Percentiles rank a stretch among this genome's conserved stretches.
Conservation (phyloP, 2,113 vertebrate species). For the Chloebia gouldiae region DNA sequence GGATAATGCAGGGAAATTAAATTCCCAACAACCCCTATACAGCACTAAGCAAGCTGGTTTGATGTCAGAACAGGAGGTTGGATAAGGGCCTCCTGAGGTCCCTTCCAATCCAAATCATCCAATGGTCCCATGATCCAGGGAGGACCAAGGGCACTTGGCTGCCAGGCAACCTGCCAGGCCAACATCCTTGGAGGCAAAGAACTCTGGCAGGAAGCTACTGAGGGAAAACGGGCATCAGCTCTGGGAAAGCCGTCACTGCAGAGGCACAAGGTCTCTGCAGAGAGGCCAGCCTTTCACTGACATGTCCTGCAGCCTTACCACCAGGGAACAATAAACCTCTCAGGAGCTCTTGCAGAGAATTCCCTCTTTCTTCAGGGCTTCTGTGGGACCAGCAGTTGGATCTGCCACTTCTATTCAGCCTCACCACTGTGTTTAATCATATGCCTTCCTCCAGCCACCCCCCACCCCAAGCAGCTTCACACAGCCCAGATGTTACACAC, state of each 20-base stretch:
- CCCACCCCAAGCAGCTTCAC: fast-evolving
- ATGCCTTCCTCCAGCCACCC: neutral
- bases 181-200: neutral
- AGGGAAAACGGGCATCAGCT: neutral
- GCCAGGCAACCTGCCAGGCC: conserved; percentile 33
- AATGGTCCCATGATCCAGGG: neutral
- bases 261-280: conserved; percentile 27
- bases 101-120: neutral
- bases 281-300: conserved; percentile 35
- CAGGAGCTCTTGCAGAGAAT: conserved; percentile 23
- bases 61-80: neutral
- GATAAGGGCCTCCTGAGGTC: neutral
- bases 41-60: neutral
- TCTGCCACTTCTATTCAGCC: neutral
- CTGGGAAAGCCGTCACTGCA: conserved; percentile 19
- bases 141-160: neutral
- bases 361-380: neutral
- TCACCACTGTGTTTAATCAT: neutral
- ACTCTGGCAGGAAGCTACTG: neutral
- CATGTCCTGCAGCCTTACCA: conserved; percentile 42
- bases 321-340: conserved; percentile 8
- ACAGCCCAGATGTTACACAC: neutral
- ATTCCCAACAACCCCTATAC: neutral
- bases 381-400: neutral
- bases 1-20: neutral